Conservation (phyloP, 2,888 invertebrate genomes). For the Idaea aversata region DNA sequence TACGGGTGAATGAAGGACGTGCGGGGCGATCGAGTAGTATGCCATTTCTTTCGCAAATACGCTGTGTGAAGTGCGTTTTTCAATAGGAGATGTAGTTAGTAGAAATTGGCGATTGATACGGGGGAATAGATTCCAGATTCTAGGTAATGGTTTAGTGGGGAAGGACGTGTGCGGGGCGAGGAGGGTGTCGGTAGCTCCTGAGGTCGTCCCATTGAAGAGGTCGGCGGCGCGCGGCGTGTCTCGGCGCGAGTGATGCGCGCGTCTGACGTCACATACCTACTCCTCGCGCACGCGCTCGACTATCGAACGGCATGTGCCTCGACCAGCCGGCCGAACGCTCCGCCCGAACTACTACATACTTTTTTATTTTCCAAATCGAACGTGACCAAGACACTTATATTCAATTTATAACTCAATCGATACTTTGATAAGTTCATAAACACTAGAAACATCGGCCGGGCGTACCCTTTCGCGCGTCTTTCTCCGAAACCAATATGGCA, state of each 20-base stretch:
- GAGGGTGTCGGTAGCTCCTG: neutral
- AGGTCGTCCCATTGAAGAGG: neutral
- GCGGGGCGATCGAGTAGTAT: too few relatives aligned
- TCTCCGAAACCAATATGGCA: conserved; percentile 66
- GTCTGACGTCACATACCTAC: conserved; percentile 62
- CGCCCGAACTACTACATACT: conserved; percentile 64
- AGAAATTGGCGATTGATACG: neutral
- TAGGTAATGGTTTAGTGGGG: neutral
- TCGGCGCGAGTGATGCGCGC: conserved; percentile 58
- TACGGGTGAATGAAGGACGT: too few relatives aligned
- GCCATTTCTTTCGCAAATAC: too few relatives aligned
- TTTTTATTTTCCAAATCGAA: conserved; percentile 70
- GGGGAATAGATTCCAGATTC: neutral
- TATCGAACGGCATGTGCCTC: conserved; percentile 78
- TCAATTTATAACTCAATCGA: conserved; percentile 43
- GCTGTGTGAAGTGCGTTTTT: too few relatives aligned
- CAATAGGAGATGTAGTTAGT: neutral
- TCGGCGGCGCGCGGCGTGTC: conserved; percentile 26
- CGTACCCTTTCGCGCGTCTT: conserved; percentile 36
- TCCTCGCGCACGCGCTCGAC: conserved; percentile 70
- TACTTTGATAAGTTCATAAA: conserved; percentile 30
- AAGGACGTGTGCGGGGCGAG: neutral
- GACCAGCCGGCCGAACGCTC: conserved; percentile 71
- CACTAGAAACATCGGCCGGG: conserved; percentile 16
- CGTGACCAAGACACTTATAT: conserved; percentile 52